These are phyloP conservation scores for Macroramphosus scolopax DNA, from an alignment of 2,797 vertebrate genomes.

Conservation along the genomic window DNA sequence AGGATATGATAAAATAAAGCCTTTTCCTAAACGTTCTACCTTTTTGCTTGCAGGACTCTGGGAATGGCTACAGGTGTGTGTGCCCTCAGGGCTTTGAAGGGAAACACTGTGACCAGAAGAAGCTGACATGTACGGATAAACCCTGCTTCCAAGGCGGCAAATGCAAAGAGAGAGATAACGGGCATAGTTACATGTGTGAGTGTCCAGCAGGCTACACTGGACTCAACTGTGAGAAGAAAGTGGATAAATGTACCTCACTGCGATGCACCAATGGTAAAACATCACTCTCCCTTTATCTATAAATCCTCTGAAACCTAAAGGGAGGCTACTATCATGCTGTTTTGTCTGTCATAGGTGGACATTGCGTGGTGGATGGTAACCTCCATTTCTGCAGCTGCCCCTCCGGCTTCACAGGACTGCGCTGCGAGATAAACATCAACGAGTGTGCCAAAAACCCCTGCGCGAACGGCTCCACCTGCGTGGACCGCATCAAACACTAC, in stretches of 20 bases:
- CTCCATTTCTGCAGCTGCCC: slow-evolving; percentile 86
- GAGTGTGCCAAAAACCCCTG: slow-evolving; percentile 82
- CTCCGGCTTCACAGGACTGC: slow-evolving; percentile 86
- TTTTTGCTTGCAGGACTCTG: slow-evolving; percentile 81
- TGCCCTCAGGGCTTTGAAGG: slow-evolving; percentile 92
- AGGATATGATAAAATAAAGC: slow-evolving; percentile 53
- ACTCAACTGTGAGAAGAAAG: slow-evolving; percentile 97
- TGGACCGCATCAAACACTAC: slow-evolving; percentile 85
- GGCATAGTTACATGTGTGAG: slow-evolving; percentile 85
- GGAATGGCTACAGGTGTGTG: slow-evolving; percentile 84
- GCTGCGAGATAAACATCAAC: slow-evolving; percentile 86
- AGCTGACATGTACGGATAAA: slow-evolving; percentile 86
- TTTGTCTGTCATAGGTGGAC: slow-evolving; percentile 79
- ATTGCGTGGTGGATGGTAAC: slow-evolving; percentile 82
- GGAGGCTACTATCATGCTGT: neutral
- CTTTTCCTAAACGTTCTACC: slow-evolving; percentile 34
- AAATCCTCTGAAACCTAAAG: neutral
- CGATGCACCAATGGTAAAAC: slow-evolving; percentile 89
- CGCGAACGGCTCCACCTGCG: slow-evolving; percentile 89
- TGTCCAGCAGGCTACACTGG: slow-evolving; percentile 92
- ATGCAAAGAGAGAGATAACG: slow-evolving; percentile 85
- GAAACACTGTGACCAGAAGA: slow-evolving; percentile 86
- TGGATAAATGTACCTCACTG: slow-evolving; percentile 92
- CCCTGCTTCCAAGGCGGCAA: slow-evolving; percentile 94
- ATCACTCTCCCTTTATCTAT: neutral